Conservation (phyloP, 2,888 invertebrate species). For the Apodemia hepburni region DNA sequence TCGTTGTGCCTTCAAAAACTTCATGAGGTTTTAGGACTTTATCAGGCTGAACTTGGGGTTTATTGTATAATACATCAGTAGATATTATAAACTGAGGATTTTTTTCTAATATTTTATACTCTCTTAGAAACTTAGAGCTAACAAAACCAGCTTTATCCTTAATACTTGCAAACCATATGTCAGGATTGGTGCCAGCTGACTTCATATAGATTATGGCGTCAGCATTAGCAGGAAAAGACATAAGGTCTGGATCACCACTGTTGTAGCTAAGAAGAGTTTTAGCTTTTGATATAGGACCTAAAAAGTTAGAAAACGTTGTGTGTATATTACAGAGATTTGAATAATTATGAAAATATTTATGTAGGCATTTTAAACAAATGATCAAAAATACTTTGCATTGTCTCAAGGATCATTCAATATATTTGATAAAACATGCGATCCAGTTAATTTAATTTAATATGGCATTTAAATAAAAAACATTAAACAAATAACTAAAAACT, state of each 20-base stretch:
- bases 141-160: slow-evolving; percentile 85
- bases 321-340: background rate
- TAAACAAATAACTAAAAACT: slow-evolving; percentile 36
- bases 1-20: slow-evolving; percentile 85
- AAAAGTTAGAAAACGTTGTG: slow-evolving; percentile 32
- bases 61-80: slow-evolving; percentile 35
- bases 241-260: slow-evolving; percentile 73
- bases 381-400: too few relatives aligned
- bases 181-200: slow-evolving; percentile 80
- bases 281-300: slow-evolving; percentile 83
- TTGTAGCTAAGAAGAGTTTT: slow-evolving; percentile 79
- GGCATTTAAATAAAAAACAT: background rate
- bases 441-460: too few relatives aligned
- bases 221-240: slow-evolving; percentile 81
- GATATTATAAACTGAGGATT: slow-evolving; percentile 55
- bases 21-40: slow-evolving; percentile 65
- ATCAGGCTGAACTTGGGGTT: slow-evolving; percentile 50
- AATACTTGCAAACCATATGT: slow-evolving; percentile 86
- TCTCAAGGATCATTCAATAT: too few relatives aligned
- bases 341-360: too few relatives aligned
- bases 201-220: slow-evolving; percentile 85
- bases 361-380: too few relatives aligned
- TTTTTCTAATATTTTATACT: slow-evolving; percentile 73
- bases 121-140: slow-evolving; percentile 79
- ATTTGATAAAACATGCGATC: too few relatives aligned